A percentile compares a stretch with the other conserved stretches of the same genome.
phyloP scores from a whole-genome alignment of 2,888 invertebrate species.

The Scaptodrosophila latifasciaeformis region DNA sequence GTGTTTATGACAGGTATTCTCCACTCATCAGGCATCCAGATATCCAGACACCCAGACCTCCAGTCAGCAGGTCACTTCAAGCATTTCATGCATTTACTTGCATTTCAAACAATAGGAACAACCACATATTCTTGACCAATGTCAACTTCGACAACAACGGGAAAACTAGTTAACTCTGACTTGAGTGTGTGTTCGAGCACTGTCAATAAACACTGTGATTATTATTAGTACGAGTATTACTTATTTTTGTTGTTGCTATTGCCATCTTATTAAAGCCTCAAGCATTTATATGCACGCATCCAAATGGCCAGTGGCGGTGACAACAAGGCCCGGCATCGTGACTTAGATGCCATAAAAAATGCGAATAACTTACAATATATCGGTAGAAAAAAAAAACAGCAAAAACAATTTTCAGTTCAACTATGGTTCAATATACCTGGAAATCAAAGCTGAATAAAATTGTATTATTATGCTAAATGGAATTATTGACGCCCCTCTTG shows the following conservation, averaged over 20 bases:
- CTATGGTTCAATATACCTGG: no score
- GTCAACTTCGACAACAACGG: conserved; percentile 18
- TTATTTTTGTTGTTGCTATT: conserved; percentile 17
- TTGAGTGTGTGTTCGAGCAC: background rate
- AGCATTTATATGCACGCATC: conserved; percentile 42
- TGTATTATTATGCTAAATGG: no score
- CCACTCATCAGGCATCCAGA: no score
- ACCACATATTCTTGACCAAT: conserved; percentile 24
- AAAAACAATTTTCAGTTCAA: no score
- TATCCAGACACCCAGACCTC: no score
- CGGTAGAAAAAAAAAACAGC: no score
- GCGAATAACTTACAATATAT: conserved; percentile 16
- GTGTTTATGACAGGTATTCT: conserved; percentile 36
- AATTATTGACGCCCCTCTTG: no score
- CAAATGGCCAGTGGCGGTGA: conserved; percentile 5
- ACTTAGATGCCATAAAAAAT: conserved; percentile 27
- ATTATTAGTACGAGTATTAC: background rate
- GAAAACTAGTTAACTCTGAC: conserved; percentile 20
- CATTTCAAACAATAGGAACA: conserved; percentile 4
- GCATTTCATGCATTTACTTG: conserved; percentile 5
- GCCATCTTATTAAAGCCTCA: conserved; percentile 28
- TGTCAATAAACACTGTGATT: conserved; percentile 3
- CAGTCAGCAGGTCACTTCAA: background rate
- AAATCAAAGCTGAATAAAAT: no score
- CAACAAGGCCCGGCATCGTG: conserved; percentile 20